A percentile compares a stretch with the other conserved stretches of the same genome.
Evolutionary conservation across 1,140 invertebrate genomes (phyloP).

Genomic region (Hestina assimilis): DNA sequence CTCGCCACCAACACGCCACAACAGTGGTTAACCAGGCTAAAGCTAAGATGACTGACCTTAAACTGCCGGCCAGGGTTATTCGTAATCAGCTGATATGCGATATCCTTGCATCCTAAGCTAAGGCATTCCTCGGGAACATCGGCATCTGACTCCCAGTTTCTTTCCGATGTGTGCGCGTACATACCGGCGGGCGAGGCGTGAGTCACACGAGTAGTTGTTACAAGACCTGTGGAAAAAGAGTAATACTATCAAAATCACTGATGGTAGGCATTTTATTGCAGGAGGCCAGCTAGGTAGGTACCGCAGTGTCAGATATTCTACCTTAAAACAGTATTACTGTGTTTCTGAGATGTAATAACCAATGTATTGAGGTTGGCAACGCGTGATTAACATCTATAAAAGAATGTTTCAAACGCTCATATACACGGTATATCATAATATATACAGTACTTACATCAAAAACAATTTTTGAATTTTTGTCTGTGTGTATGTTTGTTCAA

Average conservation of each 20-base stretch:
- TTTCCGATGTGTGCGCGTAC: constrained; percentile 86
- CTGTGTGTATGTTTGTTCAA: too few species aligned
- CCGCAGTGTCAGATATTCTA: too few species aligned
- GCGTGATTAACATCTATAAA: too few species aligned
- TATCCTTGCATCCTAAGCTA: constrained; percentile 69
- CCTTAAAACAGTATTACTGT: too few species aligned
- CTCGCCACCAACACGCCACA: not conserved
- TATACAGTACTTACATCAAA: too few species aligned
- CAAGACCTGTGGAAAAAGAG: constrained; percentile 77
- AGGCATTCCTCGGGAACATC: constrained; percentile 68
- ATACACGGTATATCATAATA: too few species aligned
- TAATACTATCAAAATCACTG: too few species aligned
- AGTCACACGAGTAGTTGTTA: constrained; percentile 86
- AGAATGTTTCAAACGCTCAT: too few species aligned
- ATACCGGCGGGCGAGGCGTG: constrained; percentile 87
- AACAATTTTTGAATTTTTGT: too few species aligned
- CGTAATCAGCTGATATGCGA: constrained; percentile 82
- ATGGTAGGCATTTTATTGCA: not conserved
- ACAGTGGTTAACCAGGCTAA: not conserved
- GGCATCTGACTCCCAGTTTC: constrained; percentile 90
- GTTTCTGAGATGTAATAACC: too few species aligned
- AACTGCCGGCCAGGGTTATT: constrained; percentile 76
- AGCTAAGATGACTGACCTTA: constrained; percentile 50
- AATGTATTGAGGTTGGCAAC: too few species aligned
- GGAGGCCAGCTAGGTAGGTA: too few species aligned